Percentiles rank a stretch among this genome's conserved stretches.
phyloP scores from a whole-genome alignment of 2,113 vertebrate genomes.

The Antennarius striatus region DNA sequence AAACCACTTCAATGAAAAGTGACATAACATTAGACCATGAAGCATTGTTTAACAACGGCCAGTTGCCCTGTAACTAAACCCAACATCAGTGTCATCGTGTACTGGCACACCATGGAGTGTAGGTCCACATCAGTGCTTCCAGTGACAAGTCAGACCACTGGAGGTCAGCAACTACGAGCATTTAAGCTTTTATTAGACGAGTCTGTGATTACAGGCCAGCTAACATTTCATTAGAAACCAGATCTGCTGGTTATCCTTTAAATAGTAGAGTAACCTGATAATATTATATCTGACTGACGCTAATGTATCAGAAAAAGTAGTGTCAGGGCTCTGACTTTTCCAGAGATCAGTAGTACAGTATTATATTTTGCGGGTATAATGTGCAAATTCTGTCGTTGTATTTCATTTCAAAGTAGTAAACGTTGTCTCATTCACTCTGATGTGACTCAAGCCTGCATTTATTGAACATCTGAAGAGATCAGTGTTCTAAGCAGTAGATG shows the following conservation, averaged over 20 bases:
- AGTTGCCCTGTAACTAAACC: neutral
- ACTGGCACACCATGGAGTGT: neutral
- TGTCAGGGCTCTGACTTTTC: neutral
- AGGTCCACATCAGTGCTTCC: neutral
- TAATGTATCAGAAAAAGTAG: neutral
- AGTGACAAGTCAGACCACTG: neutral
- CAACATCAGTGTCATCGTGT: neutral
- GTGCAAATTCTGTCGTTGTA: too few relatives aligned
- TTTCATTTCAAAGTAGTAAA: too few relatives aligned
- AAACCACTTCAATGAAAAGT: neutral
- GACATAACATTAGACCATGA: neutral
- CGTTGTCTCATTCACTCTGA: neutral
- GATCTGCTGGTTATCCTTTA: too few relatives aligned
- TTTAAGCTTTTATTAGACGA: too few relatives aligned
- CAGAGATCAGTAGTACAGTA: too few relatives aligned
- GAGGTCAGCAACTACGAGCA: too few relatives aligned
- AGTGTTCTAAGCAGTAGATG: neutral
- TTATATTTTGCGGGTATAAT: too few relatives aligned
- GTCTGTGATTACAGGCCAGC: too few relatives aligned
- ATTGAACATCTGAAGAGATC: neutral
- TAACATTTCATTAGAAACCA: too few relatives aligned
- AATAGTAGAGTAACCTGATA: neutral
- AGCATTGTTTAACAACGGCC: neutral
- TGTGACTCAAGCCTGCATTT: neutral
- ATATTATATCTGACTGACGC: neutral